Evolutionary conservation across 2,797 vertebrate genomes (phyloP).

Genomic region (Onychomys leucogaster): DNA sequence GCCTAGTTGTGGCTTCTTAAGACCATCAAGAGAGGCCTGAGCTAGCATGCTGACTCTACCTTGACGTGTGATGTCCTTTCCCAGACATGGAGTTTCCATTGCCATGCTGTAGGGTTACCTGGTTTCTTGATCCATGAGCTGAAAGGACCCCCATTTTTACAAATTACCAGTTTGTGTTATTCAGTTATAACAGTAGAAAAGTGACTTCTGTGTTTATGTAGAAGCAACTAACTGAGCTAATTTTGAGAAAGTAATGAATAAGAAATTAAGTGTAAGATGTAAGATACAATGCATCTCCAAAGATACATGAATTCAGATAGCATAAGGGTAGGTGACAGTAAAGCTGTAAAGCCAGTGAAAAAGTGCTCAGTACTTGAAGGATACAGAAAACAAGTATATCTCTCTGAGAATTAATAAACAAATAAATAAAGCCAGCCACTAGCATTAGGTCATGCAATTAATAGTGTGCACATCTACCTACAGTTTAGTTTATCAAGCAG

Average conservation of each 20-base stretch:
- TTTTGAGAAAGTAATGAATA: neutral
- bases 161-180: neutral
- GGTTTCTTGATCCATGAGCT: neutral
- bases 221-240: neutral
- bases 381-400: neutral
- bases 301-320: neutral
- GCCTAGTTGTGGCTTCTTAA: no score
- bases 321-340: neutral
- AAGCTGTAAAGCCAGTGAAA: neutral
- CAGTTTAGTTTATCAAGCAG: neutral
- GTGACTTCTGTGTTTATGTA: neutral
- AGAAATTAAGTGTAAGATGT: neutral
- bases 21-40: neutral
- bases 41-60: neutral
- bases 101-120: fast-evolving
- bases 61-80: neutral
- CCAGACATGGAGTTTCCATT: no score
- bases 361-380: neutral
- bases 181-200: neutral
- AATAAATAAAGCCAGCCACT: neutral
- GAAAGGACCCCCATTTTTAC: neutral
- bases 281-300: neutral
- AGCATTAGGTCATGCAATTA: neutral
- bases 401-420: neutral
- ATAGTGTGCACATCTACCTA: neutral